Evolutionary conservation across 2,888 invertebrate species (phyloP).

Genomic region (Trilocha varians): DNA sequence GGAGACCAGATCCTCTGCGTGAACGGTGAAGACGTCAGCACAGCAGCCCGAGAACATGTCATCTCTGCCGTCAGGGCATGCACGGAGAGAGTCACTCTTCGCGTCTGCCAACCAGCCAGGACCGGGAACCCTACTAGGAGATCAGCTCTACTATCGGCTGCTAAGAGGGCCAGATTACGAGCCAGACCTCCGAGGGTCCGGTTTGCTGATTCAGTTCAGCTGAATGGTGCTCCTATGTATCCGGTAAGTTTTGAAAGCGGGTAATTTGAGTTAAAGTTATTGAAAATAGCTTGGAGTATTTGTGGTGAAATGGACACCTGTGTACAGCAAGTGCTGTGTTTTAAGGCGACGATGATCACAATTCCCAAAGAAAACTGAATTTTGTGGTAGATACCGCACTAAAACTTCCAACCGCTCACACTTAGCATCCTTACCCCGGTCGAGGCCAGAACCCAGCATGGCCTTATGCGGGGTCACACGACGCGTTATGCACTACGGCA

Average conservation of each 20-base stretch:
- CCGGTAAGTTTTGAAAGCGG: slow-evolving; percentile 70
- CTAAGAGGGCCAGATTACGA: slow-evolving; percentile 86
- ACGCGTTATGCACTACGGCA: too few species aligned
- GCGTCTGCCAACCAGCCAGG: slow-evolving; percentile 88
- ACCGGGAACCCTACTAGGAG: slow-evolving; percentile 74
- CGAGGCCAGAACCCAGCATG: too few species aligned
- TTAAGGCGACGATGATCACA: too few species aligned
- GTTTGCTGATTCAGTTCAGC: slow-evolving; percentile 91
- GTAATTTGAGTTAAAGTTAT: too few species aligned
- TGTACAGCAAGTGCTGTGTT: too few species aligned
- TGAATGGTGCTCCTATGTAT: slow-evolving; percentile 87
- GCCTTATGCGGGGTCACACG: too few species aligned
- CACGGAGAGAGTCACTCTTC: slow-evolving; percentile 80
- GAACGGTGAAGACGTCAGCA: slow-evolving; percentile 91
- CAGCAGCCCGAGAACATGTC: slow-evolving; percentile 89
- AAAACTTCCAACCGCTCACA: too few species aligned
- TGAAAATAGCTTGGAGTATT: too few species aligned
- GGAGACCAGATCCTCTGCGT: slow-evolving; percentile 93
- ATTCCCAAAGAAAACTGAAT: too few species aligned
- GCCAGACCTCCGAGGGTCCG: slow-evolving; percentile 88
- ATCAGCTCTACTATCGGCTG: slow-evolving; percentile 89
- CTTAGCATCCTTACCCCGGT: too few species aligned
- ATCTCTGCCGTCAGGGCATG: slow-evolving; percentile 90
- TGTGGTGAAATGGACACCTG: too few species aligned
- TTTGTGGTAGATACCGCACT: too few species aligned